Percentiles rank a stretch among this genome's conserved stretches.
phyloP scores from a whole-genome alignment of 2,113 vertebrate species.

The Podarcis cretensis region DNA sequence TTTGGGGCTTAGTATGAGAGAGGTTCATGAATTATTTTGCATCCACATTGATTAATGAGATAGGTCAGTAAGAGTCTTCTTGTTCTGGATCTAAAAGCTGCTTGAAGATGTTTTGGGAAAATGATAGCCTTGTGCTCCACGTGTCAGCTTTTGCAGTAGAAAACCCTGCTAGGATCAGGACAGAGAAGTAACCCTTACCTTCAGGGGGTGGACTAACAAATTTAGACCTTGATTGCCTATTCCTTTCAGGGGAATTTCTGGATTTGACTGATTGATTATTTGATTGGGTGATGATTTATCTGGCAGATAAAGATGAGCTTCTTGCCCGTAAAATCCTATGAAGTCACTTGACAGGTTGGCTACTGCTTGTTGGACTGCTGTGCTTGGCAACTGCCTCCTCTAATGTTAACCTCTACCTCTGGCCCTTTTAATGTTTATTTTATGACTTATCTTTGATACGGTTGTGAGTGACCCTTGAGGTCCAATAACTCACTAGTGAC shows the following conservation, averaged over 20 bases:
- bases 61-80: no score
- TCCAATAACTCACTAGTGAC: slow-evolving; percentile 2
- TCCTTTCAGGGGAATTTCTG: neutral
- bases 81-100: neutral
- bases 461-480: slow-evolving; percentile 14
- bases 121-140: neutral
- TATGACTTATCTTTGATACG: slow-evolving; percentile 58
- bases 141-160: neutral
- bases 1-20: no score
- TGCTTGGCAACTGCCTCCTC: neutral
- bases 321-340: neutral
- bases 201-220: neutral
- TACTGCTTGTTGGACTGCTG: neutral
- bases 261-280: neutral
- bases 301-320: neutral
- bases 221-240: neutral
- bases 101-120: neutral
- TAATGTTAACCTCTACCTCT: neutral
- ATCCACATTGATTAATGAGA: no score
- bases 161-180: neutral
- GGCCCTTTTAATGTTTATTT: slow-evolving; percentile 58
- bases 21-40: no score
- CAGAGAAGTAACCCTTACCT: neutral
- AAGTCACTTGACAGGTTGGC: slow-evolving; percentile 25
- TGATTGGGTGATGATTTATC: neutral